Base-by-base conservation (phyloP, 2,888 invertebrate species). In the Chydorus sphaericus region DNA sequence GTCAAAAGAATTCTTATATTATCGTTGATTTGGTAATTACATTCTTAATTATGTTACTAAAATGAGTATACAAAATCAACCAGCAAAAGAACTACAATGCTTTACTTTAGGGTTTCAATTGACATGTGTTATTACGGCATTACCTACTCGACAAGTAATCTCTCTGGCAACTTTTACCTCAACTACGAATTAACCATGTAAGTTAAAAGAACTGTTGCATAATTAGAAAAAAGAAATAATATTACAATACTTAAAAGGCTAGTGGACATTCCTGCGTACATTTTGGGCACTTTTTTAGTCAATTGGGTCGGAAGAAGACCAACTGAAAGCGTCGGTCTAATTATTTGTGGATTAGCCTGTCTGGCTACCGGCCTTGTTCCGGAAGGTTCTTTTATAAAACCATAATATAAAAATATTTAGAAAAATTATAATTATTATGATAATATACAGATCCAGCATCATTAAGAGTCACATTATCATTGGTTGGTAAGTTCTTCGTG, bases 91-190 rank as follows among this genome's bases (percentile, higher is more conserved):
- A n/a, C n/a, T n/a, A n/a, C n/a, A n/a, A n/a, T 14, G n/a, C 36
- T 31, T 33, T 11, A 14, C 14, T 16, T 14, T 18, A 56, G 56
- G 56, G 31, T 56, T 20, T 23, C 38, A 8, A 38, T 26, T 7
- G 28, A 16, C n/a, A 26, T 54, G 26, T 20, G 36, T 8, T 86
- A 85, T 68, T 85, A 85, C 64, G 85, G 85, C 0, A 69, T 86
- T 7, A 83, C 84, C 1, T 81, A 85, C 80, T 82, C 81, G 65
- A 80, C 83, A 4, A 80, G 78, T 51, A 80, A 77, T 64, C 74
- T 85, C 54, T 82, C 81, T 7, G 83, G 81, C 29, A 82, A 83
- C 67, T 77, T 78, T 56, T 79, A 81, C 62, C 62, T 83, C n/a
- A 85, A 83, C 68, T 85, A 54, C 38, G 57, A 57, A 26, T 44